Conservation (phyloP, 2,888 invertebrate species). For the Unio delphinus region DNA sequence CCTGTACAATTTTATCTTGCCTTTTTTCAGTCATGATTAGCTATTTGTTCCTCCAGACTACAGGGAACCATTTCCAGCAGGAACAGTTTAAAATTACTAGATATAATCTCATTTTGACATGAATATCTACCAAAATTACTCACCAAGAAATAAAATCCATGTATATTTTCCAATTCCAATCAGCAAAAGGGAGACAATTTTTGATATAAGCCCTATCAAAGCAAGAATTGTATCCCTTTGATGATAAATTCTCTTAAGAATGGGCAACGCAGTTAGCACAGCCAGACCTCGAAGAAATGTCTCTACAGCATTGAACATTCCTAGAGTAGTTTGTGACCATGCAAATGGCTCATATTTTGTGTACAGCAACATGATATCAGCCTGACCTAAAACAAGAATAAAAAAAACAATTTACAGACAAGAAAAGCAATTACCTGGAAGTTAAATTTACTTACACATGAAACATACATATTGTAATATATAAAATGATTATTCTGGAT, state of each 20-base stretch:
- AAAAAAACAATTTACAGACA: too few relatives aligned
- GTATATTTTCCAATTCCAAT: conserved; percentile 65
- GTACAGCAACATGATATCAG: conserved; percentile 82
- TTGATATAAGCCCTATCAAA: conserved; percentile 69
- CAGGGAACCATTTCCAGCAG: too few relatives aligned
- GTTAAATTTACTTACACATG: too few relatives aligned
- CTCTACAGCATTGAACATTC: conserved; percentile 75
- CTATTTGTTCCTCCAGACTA: too few relatives aligned
- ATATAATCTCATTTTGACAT: background rate
- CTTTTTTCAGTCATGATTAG: too few relatives aligned
- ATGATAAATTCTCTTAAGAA: conserved; percentile 45
- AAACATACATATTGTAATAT: too few relatives aligned
- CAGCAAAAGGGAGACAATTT: conserved; percentile 63
- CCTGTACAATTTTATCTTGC: too few relatives aligned
- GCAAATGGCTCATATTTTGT: conserved; percentile 79
- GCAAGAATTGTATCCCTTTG: conserved; percentile 66
- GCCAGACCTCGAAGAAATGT: conserved; percentile 76
- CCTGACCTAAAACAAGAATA: conserved; percentile 78
- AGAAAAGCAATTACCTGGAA: too few relatives aligned
- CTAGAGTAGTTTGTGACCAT: conserved; percentile 81
- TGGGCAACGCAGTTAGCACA: conserved; percentile 64
- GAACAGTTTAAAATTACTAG: background rate
- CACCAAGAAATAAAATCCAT: conserved; percentile 69
- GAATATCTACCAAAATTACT: conserved; percentile 16
- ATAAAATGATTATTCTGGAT: too few relatives aligned